Conservation (phyloP, 2,113 vertebrate genomes). For the Podocnemis expansa region DNA sequence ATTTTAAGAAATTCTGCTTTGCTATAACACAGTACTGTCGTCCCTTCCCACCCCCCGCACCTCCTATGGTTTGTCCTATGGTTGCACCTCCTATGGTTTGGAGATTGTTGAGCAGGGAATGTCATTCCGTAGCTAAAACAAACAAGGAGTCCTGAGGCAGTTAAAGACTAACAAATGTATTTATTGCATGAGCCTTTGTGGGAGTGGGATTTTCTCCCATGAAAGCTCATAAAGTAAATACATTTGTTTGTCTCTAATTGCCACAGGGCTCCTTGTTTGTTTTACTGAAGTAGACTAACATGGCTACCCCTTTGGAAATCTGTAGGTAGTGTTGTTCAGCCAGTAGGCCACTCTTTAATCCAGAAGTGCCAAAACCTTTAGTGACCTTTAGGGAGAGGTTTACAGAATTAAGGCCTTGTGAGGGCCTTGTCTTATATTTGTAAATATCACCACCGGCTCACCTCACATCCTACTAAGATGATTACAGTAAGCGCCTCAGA, state of each 20-base stretch:
- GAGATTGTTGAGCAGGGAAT: background rate
- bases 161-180: too few species aligned
- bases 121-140: too few species aligned
- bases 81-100: background rate
- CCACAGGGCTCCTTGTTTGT: too few species aligned
- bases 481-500: slow-evolving; percentile 42
- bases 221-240: too few species aligned
- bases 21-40: background rate
- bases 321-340: background rate
- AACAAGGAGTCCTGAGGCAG: too few species aligned
- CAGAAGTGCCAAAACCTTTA: slow-evolving; percentile 18
- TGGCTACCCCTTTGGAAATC: too few species aligned
- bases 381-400: background rate
- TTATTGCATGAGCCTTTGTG: too few species aligned
- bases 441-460: background rate
- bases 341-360: slow-evolving; percentile 15
- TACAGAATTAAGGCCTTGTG: slow-evolving; percentile 22
- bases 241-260: too few species aligned
- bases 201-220: too few species aligned
- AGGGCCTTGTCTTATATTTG: background rate
- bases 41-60: too few species aligned
- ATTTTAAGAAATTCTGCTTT: background rate
- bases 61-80: background rate
- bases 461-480: background rate
- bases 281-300: too few species aligned